Percentiles rank a stretch among this genome's conserved stretches.
These are phyloP conservation scores for Epinephelus malabaricus DNA, from an alignment of 2,797 vertebrate species.

Conservation along the genomic window DNA sequence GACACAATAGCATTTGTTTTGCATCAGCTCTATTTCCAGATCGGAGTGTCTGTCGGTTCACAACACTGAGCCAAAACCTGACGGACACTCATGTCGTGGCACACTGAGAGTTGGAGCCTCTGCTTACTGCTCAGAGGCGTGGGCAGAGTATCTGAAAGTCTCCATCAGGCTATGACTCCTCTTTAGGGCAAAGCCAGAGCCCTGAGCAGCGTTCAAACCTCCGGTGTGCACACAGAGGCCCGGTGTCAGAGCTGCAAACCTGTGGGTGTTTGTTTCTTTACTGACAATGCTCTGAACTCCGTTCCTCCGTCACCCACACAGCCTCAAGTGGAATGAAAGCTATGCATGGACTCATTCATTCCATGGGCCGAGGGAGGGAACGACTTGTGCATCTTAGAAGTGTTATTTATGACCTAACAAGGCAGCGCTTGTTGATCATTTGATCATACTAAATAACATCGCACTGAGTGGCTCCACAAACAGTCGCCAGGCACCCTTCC, in stretches of 20 bases:
- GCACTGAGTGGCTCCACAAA: constrained; percentile 25
- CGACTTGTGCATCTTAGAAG: constrained; percentile 27
- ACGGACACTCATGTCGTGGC: constrained; percentile 33
- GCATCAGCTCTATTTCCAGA: constrained; percentile 33
- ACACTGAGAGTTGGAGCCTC: neutral
- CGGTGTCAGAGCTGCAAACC: constrained; percentile 64
- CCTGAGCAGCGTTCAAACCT: constrained; percentile 24
- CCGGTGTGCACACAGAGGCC: constrained; percentile 49
- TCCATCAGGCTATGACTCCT: constrained; percentile 23
- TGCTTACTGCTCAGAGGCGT: constrained; percentile 6
- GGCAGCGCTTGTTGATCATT: constrained; percentile 68
- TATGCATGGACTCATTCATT: constrained; percentile 72
- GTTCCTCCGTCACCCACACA: constrained; percentile 65
- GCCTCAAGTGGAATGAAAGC: constrained; percentile 69
- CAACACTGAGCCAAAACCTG: constrained; percentile 7
- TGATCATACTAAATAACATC: constrained; percentile 51
- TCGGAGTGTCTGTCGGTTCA: constrained; percentile 17
- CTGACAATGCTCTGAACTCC: constrained; percentile 63
- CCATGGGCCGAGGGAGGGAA: constrained; percentile 57
- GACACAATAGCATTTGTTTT: constrained; percentile 35
- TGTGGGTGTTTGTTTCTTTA: constrained; percentile 81
- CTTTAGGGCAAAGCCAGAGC: constrained; percentile 39
- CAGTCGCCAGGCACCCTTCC: constrained; percentile 8
- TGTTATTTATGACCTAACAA: constrained; percentile 65
- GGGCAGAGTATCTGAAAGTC: constrained; percentile 28